Evolutionary conservation across 2,797 vertebrate genomes (phyloP).

Genomic region (Poecilia picta): DNA sequence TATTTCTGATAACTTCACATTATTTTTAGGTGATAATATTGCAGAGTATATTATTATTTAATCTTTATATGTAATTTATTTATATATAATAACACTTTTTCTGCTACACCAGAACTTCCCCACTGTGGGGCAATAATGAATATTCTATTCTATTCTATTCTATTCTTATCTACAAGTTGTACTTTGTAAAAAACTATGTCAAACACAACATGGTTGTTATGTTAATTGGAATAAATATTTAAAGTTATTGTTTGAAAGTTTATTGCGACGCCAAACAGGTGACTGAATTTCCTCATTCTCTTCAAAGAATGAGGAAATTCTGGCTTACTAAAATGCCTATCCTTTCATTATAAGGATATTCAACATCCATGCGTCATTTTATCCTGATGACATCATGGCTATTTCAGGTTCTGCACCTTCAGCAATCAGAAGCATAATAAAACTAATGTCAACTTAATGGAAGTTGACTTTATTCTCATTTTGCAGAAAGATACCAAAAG

Average conservation of each 20-base stretch:
- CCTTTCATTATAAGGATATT: slow-evolving; percentile 50
- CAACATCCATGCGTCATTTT: slow-evolving; percentile 50
- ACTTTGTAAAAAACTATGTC: neutral
- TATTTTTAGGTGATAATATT: too few species aligned
- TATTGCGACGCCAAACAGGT: neutral
- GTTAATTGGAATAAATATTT: neutral
- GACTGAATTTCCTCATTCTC: too few species aligned
- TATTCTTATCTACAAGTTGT: neutral
- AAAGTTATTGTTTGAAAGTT: neutral
- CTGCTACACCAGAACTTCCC: too few species aligned
- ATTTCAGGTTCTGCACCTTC: slow-evolving; percentile 45
- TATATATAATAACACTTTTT: too few species aligned
- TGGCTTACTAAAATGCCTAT: slow-evolving; percentile 7
- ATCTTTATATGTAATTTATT: too few species aligned
- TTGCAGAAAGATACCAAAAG: neutral
- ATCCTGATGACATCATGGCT: slow-evolving; percentile 65
- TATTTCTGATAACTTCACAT: too few species aligned
- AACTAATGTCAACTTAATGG: slow-evolving; percentile 26
- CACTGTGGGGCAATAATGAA: too few species aligned
- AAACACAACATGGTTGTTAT: neutral
- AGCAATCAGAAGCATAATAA: slow-evolving; percentile 42
- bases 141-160: too few species aligned
- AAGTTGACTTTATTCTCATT: neutral
- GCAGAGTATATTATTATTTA: too few species aligned
- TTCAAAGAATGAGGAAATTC: slow-evolving; percentile 4